Evolutionary conservation across 2,113 vertebrate genomes (phyloP).

Genomic region (Tenrec ecaudatus): DNA sequence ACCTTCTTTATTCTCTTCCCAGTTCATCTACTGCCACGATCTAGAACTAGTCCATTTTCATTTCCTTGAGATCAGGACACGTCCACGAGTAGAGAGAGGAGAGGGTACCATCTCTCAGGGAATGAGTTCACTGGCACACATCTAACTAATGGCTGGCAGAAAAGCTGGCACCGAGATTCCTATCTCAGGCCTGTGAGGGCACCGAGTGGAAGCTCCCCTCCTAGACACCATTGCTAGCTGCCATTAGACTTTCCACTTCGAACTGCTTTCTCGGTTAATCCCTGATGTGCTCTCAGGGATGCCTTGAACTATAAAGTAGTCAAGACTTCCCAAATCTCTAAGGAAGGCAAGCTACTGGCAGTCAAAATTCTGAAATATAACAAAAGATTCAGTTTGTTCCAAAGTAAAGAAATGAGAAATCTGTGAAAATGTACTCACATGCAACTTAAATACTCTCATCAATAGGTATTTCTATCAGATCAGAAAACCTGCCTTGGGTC

Average conservation of each 20-base stretch:
- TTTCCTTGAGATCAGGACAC: background rate
- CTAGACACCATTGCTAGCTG: background rate
- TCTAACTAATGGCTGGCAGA: background rate
- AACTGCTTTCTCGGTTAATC: conserved; percentile 16
- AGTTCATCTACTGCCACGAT: background rate
- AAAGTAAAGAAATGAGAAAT: conserved; percentile 58
- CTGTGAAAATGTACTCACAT: conserved; percentile 57
- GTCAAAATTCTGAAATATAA: conserved; percentile 38
- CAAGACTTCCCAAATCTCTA: conserved; percentile 42
- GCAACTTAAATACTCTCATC: conserved; percentile 60
- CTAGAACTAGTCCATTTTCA: background rate
- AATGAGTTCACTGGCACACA: background rate
- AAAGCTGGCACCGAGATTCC: background rate
- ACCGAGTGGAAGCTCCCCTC: background rate
- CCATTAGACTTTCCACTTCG: background rate
- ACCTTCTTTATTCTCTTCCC: background rate
- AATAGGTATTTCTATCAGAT: conserved; percentile 29
- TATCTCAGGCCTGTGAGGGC: background rate
- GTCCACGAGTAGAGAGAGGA: background rate
- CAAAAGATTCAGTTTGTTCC: conserved; percentile 56
- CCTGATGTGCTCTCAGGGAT: conserved; percentile 14
- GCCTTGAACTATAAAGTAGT: conserved; percentile 31
- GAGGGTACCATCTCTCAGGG: background rate
- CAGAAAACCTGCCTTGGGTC: background rate
- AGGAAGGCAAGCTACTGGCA: conserved; percentile 8